Conservation (phyloP, 2,888 invertebrate species). For the Melangyna quadrimaculata region DNA sequence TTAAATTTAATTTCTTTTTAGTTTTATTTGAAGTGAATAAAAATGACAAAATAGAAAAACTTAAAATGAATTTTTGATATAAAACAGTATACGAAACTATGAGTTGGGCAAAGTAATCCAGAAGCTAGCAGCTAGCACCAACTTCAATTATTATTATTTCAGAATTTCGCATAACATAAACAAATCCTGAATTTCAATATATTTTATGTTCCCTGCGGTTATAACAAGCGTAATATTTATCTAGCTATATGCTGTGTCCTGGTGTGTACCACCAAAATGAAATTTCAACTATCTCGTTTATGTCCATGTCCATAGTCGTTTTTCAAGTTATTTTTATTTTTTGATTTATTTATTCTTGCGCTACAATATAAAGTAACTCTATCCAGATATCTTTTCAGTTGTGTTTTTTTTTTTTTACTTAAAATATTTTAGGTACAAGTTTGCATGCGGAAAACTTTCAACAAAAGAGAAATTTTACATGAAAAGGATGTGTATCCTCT, state of each 20-base stretch:
- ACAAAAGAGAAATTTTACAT: neutral
- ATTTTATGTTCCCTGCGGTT: neutral
- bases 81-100: too few relatives aligned
- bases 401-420: neutral
- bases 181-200: constrained; percentile 8
- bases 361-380: neutral
- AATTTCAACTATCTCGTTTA: constrained; percentile 9
- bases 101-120: neutral
- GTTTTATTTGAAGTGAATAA: neutral
- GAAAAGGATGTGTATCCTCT: neutral
- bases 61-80: neutral
- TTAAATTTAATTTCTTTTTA: neutral
- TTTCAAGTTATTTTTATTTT: neutral
- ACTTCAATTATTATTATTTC: neutral
- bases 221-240: neutral
- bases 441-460: neutral
- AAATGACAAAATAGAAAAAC: neutral
- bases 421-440: neutral
- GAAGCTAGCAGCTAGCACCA: neutral
- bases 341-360: neutral
- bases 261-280: neutral
- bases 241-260: neutral
- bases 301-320: neutral
- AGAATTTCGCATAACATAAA: neutral
- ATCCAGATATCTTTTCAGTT: neutral